Evolutionary conservation across 2,113 vertebrate species (phyloP).

Genomic region (Halichoerus grypus): DNA sequence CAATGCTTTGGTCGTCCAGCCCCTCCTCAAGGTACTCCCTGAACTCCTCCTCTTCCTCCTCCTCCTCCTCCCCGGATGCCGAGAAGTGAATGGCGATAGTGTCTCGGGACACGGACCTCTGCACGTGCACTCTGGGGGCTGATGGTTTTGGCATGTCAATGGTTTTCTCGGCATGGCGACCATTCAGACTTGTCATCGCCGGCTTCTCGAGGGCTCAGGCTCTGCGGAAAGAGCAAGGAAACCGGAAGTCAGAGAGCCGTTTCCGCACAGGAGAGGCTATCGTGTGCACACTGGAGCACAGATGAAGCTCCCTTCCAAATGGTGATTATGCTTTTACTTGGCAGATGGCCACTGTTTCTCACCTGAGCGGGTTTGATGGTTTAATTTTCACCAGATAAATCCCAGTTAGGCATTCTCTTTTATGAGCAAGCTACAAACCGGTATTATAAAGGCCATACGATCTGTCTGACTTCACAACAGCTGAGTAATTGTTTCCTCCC

Average conservation of each 20-base stretch:
- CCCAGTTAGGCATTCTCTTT: slow-evolving; percentile 52
- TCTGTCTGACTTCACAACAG: slow-evolving; percentile 33
- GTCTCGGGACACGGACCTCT: slow-evolving; percentile 96
- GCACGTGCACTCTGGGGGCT: slow-evolving; percentile 96
- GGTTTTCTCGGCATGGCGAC: slow-evolving; percentile 93
- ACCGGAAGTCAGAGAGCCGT: slow-evolving; percentile 55
- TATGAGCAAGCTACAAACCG: slow-evolving; percentile 41
- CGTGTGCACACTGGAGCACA: not conserved
- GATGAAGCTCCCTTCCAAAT: not conserved
- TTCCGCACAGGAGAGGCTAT: not conserved
- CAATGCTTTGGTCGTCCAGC: slow-evolving; percentile 91
- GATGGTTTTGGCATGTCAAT: slow-evolving; percentile 90
- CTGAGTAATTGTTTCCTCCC: not conserved
- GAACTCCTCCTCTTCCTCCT: slow-evolving; percentile 97
- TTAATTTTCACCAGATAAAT: slow-evolving; percentile 56
- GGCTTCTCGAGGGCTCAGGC: slow-evolving; percentile 89
- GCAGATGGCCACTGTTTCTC: not conserved
- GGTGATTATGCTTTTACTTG: slow-evolving; percentile 14
- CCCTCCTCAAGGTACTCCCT: slow-evolving; percentile 84
- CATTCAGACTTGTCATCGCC: slow-evolving; percentile 97
- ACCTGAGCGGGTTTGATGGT: slow-evolving; percentile 40
- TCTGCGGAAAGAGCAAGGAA: slow-evolving; percentile 85
- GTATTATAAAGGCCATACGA: not conserved
- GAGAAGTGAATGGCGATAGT: slow-evolving; percentile 99
- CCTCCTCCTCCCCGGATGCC: slow-evolving; percentile 96